Percentiles rank a stretch among this genome's conserved stretches.
Evolutionary conservation across 2,113 vertebrate genomes (phyloP).

Genomic region (Porphyrio hochstetteri): DNA sequence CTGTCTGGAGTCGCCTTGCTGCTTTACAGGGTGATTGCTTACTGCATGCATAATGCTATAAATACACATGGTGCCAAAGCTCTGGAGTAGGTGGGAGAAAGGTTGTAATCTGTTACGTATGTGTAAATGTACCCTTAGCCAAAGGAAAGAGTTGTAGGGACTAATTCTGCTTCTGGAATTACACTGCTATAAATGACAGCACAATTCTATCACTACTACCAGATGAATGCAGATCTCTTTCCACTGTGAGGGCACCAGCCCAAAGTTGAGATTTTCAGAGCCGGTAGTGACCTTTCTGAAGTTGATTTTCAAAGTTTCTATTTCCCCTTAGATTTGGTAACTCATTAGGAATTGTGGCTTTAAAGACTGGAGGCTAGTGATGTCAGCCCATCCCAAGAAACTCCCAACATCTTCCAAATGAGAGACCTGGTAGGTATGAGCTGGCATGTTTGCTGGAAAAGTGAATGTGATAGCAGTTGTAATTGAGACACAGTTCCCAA

Average conservation of each 20-base stretch:
- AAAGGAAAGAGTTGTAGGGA: not conserved
- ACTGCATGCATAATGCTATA: not conserved
- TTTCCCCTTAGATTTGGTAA: not conserved
- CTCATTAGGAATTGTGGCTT: not conserved
- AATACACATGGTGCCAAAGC: not conserved
- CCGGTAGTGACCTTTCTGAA: not conserved
- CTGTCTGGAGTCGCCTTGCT: not conserved
- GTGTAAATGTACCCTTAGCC: not conserved
- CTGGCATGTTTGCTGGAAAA: not conserved
- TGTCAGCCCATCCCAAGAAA: not conserved
- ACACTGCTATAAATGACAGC: not conserved
- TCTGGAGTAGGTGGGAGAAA: not conserved
- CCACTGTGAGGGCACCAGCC: accelerated
- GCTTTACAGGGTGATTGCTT: not conserved
- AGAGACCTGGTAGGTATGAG: not conserved
- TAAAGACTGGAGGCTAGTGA: not conserved
- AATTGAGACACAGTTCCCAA: not conserved
- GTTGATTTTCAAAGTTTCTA: not conserved
- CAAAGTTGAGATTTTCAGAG: not conserved
- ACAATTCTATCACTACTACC: not conserved
- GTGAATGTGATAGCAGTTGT: not conserved
- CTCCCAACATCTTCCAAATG: not conserved
- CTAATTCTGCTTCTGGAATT: not conserved
- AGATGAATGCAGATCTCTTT: not conserved
- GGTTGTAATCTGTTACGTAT: not conserved